These are phyloP conservation scores for Esox niger DNA, from an alignment of 2,113 vertebrate genomes.

Conservation along the genomic window DNA sequence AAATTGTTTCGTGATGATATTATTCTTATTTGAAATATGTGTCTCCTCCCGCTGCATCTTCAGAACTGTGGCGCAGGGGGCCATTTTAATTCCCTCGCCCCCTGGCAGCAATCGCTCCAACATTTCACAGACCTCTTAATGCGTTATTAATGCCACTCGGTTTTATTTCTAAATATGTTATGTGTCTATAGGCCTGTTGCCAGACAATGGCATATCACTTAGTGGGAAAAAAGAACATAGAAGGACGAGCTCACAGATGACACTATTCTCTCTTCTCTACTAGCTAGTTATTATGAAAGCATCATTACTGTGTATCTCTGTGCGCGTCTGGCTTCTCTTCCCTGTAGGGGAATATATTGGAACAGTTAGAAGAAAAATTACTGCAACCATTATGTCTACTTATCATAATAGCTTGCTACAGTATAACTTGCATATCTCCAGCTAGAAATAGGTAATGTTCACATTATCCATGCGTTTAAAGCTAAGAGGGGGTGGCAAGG, in stretches of 20 bases:
- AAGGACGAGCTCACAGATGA: conserved; percentile 31
- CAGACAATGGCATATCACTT: conserved; percentile 48
- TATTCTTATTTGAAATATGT: conserved; percentile 65
- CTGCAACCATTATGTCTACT: conserved; percentile 42
- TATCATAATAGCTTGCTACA: conserved; percentile 51
- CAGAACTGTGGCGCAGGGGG: conserved; percentile 35
- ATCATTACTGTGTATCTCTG: conserved; percentile 45
- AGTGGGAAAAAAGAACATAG: conserved; percentile 31
- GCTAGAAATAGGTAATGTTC: conserved; percentile 31
- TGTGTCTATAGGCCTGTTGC: conserved; percentile 41
- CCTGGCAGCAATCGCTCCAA: conserved; percentile 59
- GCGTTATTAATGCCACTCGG: conserved; percentile 52
- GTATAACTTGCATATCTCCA: conserved; percentile 30
- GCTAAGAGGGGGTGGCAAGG: conserved; percentile 20
- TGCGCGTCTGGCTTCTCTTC: conserved; percentile 38
- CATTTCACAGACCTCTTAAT: conserved; percentile 54
- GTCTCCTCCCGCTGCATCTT: conserved; percentile 42
- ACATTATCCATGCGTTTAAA: conserved; percentile 38
- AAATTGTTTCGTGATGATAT: conserved; percentile 63
- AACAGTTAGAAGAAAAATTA: conserved; percentile 50
- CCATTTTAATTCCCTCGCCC: conserved; percentile 52
- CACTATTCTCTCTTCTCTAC: conserved; percentile 41
- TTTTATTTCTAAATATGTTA: conserved; percentile 59
- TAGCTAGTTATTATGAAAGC: conserved; percentile 60
- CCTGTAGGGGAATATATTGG: conserved; percentile 43